Evolutionary conservation across 2,797 vertebrate genomes (phyloP).

Genomic region (Arctocebus calabarensis): DNA sequence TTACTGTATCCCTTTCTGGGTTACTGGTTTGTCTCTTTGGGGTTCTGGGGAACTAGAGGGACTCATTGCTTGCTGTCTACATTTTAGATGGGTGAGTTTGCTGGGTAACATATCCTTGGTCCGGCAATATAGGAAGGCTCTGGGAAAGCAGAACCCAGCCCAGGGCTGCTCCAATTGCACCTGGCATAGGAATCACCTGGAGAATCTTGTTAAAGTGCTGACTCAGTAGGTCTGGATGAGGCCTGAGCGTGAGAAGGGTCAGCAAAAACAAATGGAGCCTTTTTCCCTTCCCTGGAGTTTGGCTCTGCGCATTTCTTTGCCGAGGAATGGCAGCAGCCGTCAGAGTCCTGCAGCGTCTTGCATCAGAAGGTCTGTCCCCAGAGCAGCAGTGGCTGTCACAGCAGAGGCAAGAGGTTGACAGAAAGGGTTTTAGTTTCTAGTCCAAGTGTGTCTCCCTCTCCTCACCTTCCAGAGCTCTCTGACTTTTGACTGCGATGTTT

Average conservation of each 20-base stretch:
- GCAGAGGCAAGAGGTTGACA: accelerated
- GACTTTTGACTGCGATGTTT: not conserved
- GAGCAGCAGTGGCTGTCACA: accelerated
- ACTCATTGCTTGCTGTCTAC: not conserved
- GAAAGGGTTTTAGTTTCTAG: not conserved
- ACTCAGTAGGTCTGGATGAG: not conserved
- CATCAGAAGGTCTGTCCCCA: accelerated
- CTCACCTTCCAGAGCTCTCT: not conserved
- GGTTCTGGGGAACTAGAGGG: not conserved
- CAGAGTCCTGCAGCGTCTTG: accelerated
- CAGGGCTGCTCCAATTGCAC: not conserved
- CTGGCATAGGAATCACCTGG: not conserved
- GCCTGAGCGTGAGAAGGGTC: no score
- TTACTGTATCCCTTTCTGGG: not conserved
- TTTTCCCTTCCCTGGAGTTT: not conserved
- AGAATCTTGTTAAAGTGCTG: not conserved
- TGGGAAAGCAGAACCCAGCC: accelerated
- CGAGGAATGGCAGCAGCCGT: not conserved
- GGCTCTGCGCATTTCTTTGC: not conserved
- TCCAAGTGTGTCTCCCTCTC: not conserved
- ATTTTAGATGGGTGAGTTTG: no score
- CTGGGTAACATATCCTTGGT: not conserved
- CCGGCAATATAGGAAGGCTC: accelerated
- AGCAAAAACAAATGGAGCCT: not conserved
- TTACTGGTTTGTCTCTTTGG: not conserved